Conservation (phyloP, 2,113 vertebrate species). For the Steatornis caripensis region DNA sequence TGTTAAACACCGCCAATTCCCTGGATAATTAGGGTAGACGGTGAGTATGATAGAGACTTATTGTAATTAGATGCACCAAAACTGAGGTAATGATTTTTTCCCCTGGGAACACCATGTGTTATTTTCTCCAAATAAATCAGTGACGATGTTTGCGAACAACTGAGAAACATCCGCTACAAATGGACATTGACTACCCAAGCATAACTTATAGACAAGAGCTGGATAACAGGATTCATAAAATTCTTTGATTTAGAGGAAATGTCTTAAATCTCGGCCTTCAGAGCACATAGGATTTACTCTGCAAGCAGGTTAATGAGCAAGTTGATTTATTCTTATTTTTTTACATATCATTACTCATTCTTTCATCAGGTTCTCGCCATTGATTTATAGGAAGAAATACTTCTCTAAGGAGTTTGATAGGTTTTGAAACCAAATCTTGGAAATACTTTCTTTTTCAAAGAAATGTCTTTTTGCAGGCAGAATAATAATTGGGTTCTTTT, state of each 20-base stretch:
- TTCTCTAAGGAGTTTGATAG: neutral
- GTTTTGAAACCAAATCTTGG: neutral
- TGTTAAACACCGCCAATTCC: conserved; percentile 67
- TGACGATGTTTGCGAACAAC: conserved; percentile 26
- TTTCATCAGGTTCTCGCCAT: conserved; percentile 22
- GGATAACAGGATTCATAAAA: neutral
- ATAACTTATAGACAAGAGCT: neutral
- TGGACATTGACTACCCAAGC: neutral
- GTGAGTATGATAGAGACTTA: conserved; percentile 53
- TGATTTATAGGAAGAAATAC: conserved; percentile 32
- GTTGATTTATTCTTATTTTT: conserved; percentile 44
- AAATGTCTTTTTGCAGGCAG: neutral
- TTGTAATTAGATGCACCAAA: conserved; percentile 67
- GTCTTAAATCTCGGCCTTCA: conserved; percentile 37
- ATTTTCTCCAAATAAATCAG: conserved; percentile 45
- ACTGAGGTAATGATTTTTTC: conserved; percentile 47
- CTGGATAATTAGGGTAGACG: conserved; percentile 50
- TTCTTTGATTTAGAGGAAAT: conserved; percentile 36
- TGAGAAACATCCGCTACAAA: conserved; percentile 28
- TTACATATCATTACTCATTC: conserved; percentile 21
- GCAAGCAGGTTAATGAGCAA: conserved; percentile 49
- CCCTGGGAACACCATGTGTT: conserved; percentile 11
- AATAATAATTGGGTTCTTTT: conserved; percentile 18
- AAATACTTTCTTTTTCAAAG: neutral
- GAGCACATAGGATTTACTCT: neutral